These are phyloP conservation scores for Drosophila cognata DNA, from an alignment of 2,888 invertebrate species.

Conservation along the genomic window DNA sequence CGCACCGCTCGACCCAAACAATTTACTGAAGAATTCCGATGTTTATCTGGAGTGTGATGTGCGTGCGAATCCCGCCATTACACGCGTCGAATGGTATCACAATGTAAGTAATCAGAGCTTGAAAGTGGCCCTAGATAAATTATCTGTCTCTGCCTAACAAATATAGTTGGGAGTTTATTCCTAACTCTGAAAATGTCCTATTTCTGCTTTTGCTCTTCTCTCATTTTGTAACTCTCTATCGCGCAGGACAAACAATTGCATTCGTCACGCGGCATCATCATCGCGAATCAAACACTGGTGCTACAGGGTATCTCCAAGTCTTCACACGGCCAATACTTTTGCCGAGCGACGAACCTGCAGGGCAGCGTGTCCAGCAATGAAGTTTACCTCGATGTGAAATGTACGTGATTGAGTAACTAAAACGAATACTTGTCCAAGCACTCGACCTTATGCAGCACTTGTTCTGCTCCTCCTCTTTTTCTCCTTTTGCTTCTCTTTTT, in stretches of 20 bases:
- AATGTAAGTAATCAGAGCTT: slow-evolving; percentile 79
- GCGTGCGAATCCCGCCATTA: slow-evolving; percentile 85
- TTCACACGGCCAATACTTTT: slow-evolving; percentile 85
- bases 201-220: neutral
- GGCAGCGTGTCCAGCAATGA: slow-evolving; percentile 85
- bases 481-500: neutral
- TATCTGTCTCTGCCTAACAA: neutral
- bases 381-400: slow-evolving; percentile 85
- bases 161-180: neutral
- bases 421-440: slow-evolving; percentile 17
- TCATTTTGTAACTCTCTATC: neutral
- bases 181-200: neutral
- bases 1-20: slow-evolving; percentile 86
- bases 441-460: slow-evolving; percentile 30
- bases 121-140: neutral
- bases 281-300: slow-evolving; percentile 85
- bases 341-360: slow-evolving; percentile 85
- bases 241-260: slow-evolving; percentile 84
- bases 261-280: slow-evolving; percentile 84
- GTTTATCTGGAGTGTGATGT: slow-evolving; percentile 86
- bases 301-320: slow-evolving; percentile 84
- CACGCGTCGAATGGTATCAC: slow-evolving; percentile 86
- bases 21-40: slow-evolving; percentile 86
- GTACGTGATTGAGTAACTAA: slow-evolving; percentile 74
- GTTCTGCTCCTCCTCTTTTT: neutral